phyloP scores from a whole-genome alignment of 2,888 invertebrate species.

The Crepidodera aurea region DNA sequence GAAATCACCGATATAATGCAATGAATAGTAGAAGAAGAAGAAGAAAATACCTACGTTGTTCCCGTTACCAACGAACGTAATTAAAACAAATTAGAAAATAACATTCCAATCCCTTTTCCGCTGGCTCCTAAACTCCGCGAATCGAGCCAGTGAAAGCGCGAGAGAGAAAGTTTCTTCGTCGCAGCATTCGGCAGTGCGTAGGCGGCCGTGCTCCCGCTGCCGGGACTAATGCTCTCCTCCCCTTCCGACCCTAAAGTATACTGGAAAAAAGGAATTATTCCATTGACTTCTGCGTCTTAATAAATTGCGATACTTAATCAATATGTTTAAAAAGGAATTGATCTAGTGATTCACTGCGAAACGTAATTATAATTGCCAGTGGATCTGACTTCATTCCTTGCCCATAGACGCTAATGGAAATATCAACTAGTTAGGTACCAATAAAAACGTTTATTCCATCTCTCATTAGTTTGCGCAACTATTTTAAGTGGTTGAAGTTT shows the following conservation, averaged over 20 bases:
- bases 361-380: too few species aligned
- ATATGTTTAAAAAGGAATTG: too few species aligned
- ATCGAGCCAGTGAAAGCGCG: neutral
- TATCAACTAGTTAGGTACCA: too few species aligned
- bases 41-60: conserved; percentile 13
- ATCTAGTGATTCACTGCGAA: too few species aligned
- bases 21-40: neutral
- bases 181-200: conserved; percentile 6
- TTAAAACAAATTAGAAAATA: conserved; percentile 26
- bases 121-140: conserved; percentile 11
- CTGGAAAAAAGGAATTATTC: neutral
- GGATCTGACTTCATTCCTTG: too few species aligned
- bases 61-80: conserved; percentile 8
- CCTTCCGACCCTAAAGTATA: neutral
- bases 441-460: too few species aligned
- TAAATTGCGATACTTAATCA: neutral
- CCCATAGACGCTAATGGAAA: too few species aligned
- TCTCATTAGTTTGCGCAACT: too few species aligned
- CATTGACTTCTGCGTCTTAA: neutral
- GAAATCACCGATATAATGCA: neutral
- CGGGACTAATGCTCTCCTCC: conserved; percentile 3
- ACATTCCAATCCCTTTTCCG: conserved; percentile 22
- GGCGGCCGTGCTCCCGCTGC: conserved; percentile 6
- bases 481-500: too few species aligned
- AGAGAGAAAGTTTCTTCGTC: conserved; percentile 6